phyloP scores from a whole-genome alignment of 1,140 invertebrate genomes.

The Latrodectus geometricus region DNA sequence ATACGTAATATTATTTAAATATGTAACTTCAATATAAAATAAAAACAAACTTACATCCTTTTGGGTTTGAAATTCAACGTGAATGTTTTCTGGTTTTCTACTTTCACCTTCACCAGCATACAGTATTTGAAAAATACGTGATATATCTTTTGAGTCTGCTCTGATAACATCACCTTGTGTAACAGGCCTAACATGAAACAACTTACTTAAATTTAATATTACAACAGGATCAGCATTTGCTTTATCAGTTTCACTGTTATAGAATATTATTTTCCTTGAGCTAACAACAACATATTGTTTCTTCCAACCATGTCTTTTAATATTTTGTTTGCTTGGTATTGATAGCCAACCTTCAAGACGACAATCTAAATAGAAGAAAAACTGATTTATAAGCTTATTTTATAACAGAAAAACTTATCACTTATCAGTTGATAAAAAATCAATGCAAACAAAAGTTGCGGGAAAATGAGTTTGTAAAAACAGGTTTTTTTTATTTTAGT shows the following conservation, averaged over 20 bases:
- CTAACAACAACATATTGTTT: conserved; percentile 97
- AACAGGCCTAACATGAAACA: conserved; percentile 97
- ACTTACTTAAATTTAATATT: conserved; percentile 96
- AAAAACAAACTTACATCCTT: conserved; percentile 67
- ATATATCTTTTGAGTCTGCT: conserved; percentile 98
- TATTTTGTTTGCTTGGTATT: conserved; percentile 95
- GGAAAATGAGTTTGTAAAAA: too few species aligned
- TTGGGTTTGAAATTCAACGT: conserved; percentile 63
- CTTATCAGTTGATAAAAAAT: too few species aligned
- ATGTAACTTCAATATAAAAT: too few species aligned
- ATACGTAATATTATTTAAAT: too few species aligned
- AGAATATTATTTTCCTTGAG: conserved; percentile 98
- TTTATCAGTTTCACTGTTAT: conserved; percentile 94
- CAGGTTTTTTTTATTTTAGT: too few species aligned
- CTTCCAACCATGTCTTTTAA: conserved; percentile 94
- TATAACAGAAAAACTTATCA: too few species aligned
- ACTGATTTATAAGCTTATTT: too few species aligned
- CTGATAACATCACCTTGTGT: conserved; percentile 98
- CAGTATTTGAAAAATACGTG: conserved; percentile 96
- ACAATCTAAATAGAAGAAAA: conserved; percentile 72
- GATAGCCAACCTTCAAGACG: conserved; percentile 95
- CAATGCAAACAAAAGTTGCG: too few species aligned
- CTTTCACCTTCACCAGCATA: conserved; percentile 95
- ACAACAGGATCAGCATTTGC: conserved; percentile 93
- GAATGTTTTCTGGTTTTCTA: conserved; percentile 79